Conservation (phyloP, 2,888 invertebrate genomes). For the Limnephilus marmoratus region DNA sequence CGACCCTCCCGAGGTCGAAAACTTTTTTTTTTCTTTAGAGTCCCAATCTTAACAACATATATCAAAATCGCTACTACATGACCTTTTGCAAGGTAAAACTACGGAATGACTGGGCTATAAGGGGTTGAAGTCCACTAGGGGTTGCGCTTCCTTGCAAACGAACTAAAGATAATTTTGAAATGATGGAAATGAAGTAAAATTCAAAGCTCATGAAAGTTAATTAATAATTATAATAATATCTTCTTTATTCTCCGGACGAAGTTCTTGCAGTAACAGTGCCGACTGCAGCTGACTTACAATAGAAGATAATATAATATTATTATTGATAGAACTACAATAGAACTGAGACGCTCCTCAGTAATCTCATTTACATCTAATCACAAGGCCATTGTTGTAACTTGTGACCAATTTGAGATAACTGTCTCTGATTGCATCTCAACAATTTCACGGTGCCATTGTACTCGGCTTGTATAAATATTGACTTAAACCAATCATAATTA, state of each 20-base stretch:
- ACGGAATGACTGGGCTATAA: too few species aligned
- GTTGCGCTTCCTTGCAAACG: not conserved
- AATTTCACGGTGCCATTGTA: slow-evolving; percentile 44
- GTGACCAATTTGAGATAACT: slow-evolving; percentile 54
- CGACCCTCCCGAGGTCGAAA: too few species aligned
- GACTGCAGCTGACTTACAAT: not conserved
- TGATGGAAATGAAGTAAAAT: not conserved
- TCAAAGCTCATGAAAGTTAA: not conserved
- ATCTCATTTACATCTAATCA: slow-evolving; percentile 61
- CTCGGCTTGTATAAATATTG: slow-evolving; percentile 25
- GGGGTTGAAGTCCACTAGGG: too few species aligned
- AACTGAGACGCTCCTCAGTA: slow-evolving; percentile 44
- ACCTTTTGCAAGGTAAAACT: too few species aligned
- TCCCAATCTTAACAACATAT: too few species aligned
- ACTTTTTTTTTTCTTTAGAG: too few species aligned
- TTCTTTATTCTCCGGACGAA: not conserved
- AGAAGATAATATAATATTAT: not conserved
- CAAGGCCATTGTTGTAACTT: slow-evolving; percentile 54
- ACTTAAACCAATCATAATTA: slow-evolving; percentile 23
- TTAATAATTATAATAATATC: not conserved
- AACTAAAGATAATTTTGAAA: not conserved
- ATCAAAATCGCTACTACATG: too few species aligned
- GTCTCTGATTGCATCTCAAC: slow-evolving; percentile 41
- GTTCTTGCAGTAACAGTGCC: not conserved
- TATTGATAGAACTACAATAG: not conserved